phyloP scores from a whole-genome alignment of 1,140 invertebrate genomes.

The Odontomachus brunneus region DNA sequence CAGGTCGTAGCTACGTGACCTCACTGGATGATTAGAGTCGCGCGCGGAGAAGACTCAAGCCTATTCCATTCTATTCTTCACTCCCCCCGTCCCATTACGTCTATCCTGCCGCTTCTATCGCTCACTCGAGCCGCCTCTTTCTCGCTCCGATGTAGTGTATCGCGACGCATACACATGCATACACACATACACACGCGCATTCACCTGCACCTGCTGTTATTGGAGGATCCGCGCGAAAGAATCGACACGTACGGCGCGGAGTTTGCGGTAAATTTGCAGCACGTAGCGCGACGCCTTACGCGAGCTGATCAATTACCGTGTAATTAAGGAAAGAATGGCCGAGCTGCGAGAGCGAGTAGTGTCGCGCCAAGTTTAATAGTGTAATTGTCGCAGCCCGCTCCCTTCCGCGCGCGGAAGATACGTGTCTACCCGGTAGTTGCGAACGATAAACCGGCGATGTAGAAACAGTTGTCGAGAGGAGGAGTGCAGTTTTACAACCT shows the following conservation, averaged over 20 bases:
- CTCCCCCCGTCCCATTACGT: constrained; percentile 60
- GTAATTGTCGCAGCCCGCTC: no score
- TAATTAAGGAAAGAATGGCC: neutral
- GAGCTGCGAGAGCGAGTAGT: neutral
- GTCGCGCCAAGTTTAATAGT: neutral
- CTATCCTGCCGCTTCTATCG: constrained; percentile 8
- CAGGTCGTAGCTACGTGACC: constrained; percentile 76
- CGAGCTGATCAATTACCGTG: constrained; percentile 27
- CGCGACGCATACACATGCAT: neutral
- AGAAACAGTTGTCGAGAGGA: neutral
- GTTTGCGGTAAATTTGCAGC: neutral
- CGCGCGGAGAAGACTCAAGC: constrained; percentile 17
- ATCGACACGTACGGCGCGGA: constrained; percentile 1
- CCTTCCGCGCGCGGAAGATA: neutral
- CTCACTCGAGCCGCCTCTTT: constrained; percentile 12
- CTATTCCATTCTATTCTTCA: constrained; percentile 56
- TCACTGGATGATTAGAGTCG: constrained; percentile 79
- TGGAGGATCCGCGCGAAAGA: constrained; percentile 32
- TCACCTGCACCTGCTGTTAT: no score
- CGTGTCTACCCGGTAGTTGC: neutral
- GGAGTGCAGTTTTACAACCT: neutral
- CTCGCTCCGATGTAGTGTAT: neutral
- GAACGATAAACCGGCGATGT: neutral
- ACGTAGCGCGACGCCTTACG: constrained; percentile 3
- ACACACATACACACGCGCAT: no score